A percentile compares a stretch with the other conserved stretches of the same genome.
Evolutionary conservation across 2,113 vertebrate genomes (phyloP).

Genomic region (human): DNA sequence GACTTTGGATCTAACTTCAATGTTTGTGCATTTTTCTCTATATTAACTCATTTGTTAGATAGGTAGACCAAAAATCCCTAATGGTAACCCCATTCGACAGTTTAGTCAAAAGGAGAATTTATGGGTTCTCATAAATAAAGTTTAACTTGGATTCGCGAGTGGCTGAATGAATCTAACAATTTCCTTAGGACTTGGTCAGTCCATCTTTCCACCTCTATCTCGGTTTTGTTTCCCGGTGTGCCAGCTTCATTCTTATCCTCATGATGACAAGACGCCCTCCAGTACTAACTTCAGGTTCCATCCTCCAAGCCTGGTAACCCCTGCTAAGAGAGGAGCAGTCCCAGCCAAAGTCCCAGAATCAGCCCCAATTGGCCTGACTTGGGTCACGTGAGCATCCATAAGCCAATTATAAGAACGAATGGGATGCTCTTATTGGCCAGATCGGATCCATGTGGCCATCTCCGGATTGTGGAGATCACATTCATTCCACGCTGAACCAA

Average conservation of each 20-base stretch:
- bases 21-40: background rate
- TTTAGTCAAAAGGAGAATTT: background rate
- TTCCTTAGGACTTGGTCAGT: background rate
- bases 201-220: background rate
- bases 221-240: background rate
- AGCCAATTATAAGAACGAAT: background rate
- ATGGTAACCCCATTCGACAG: background rate
- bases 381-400: background rate
- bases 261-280: background rate
- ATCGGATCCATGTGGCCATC: accelerated
- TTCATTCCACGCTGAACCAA: background rate
- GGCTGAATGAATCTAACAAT: background rate
- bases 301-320: background rate
- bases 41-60: background rate
- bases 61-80: background rate
- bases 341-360: background rate
- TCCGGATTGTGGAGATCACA: background rate
- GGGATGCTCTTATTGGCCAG: background rate
- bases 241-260: background rate
- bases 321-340: background rate
- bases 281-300: background rate
- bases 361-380: background rate
- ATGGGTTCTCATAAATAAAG: background rate
- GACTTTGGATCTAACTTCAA: background rate
- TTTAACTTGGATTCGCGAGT: background rate